Evolutionary conservation across 2,113 vertebrate species (phyloP).

Genomic region (Sinosuthora webbiana): DNA sequence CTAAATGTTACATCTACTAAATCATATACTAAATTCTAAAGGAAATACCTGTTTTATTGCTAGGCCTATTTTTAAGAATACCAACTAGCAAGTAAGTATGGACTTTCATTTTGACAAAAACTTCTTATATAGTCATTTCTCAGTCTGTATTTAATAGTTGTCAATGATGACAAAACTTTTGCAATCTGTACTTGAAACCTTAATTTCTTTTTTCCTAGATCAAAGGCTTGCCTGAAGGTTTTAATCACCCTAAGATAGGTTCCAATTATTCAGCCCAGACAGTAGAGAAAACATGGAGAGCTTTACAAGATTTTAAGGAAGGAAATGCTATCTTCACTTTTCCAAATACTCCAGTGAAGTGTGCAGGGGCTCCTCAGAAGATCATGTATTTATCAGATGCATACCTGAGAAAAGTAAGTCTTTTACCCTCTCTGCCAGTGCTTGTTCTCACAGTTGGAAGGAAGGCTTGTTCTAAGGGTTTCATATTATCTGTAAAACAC

Average conservation of each 20-base stretch:
- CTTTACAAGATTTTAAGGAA: constrained; percentile 88
- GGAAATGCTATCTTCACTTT: constrained; percentile 94
- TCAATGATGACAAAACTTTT: neutral
- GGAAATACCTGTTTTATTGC: neutral
- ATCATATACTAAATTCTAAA: neutral
- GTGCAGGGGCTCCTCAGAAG: constrained; percentile 95
- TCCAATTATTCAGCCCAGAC: constrained; percentile 92
- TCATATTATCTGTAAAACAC: neutral
- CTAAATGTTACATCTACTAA: neutral
- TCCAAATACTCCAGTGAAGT: constrained; percentile 94
- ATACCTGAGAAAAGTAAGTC: constrained; percentile 86
- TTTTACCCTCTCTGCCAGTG: neutral
- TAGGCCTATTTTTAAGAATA: neutral
- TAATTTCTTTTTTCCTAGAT: constrained; percentile 78
- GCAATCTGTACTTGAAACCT: neutral
- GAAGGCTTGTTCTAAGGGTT: neutral
- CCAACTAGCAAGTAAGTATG: neutral
- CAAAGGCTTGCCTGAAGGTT: constrained; percentile 93
- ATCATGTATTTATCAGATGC: constrained; percentile 96
- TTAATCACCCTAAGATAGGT: constrained; percentile 88
- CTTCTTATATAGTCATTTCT: constrained; percentile 50
- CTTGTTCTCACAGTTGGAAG: neutral
- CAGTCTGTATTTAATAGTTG: constrained; percentile 68
- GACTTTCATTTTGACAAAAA: neutral
- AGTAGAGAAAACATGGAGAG: constrained; percentile 94